Evolutionary conservation across 2,888 invertebrate genomes (phyloP).

Genomic region (Phania funesta): DNA sequence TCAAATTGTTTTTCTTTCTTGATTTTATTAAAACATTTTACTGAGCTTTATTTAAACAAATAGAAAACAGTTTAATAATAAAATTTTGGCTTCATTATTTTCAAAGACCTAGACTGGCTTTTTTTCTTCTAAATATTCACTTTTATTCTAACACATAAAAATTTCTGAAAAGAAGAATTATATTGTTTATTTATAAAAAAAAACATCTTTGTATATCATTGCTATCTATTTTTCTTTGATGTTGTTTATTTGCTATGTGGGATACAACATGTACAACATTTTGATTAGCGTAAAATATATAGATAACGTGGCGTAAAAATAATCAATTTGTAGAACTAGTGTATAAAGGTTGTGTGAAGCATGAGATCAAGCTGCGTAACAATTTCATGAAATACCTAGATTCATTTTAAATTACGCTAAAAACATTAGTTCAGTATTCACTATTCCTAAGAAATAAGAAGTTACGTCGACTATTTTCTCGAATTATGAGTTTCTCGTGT

Average conservation of each 20-base stretch:
- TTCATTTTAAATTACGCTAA: too few relatives aligned
- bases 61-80: constrained; percentile 33
- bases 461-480: too few relatives aligned
- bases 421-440: too few relatives aligned
- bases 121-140: constrained; percentile 23
- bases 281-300: too few relatives aligned
- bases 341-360: too few relatives aligned
- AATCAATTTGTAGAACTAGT: too few relatives aligned
- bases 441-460: too few relatives aligned
- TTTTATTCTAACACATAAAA: not conserved
- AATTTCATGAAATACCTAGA: too few relatives aligned
- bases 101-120: constrained; percentile 47
- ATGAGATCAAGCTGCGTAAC: too few relatives aligned
- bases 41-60: constrained; percentile 24
- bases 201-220: not conserved
- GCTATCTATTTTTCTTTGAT: constrained; percentile 30
- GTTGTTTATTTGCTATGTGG: not conserved
- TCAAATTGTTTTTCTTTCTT: constrained; percentile 36
- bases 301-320: too few relatives aligned
- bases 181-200: constrained; percentile 11
- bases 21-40: constrained; percentile 23
- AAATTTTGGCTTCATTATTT: constrained; percentile 51
- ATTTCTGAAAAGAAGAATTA: not conserved
- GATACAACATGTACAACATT: too few relatives aligned
- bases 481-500: too few relatives aligned